These are phyloP conservation scores for Forbesichthys papilliferus DNA, from an alignment of 2,113 vertebrate genomes.

Conservation along the genomic window DNA sequence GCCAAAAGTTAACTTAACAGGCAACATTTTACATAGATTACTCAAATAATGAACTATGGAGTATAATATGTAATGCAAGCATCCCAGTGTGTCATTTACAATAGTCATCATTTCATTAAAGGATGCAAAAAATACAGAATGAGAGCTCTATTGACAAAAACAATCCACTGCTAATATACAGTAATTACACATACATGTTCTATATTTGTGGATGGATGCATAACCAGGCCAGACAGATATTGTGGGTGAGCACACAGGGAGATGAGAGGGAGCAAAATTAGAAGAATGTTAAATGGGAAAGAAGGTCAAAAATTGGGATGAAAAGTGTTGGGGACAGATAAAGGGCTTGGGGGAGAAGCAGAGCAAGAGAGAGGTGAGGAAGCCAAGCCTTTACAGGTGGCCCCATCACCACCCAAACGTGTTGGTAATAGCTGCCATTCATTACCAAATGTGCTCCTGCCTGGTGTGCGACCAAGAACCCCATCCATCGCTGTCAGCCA, in stretches of 20 bases:
- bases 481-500: conserved; percentile 95
- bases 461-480: conserved; percentile 80
- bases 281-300: conserved; percentile 55
- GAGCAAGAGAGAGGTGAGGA: conserved; percentile 61
- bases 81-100: background rate
- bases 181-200: too few relatives aligned
- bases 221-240: background rate
- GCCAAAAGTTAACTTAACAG: background rate
- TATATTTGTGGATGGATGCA: too few relatives aligned
- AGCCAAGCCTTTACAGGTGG: conserved; percentile 86
- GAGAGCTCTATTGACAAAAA: too few relatives aligned
- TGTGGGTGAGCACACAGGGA: conserved; percentile 24
- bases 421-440: conserved; percentile 95
- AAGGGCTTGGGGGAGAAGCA: conserved; percentile 42
- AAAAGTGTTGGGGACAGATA: conserved; percentile 61
- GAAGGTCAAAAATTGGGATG: conserved; percentile 57
- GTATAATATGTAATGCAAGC: conserved; percentile 6
- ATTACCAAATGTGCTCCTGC: conserved; percentile 86
- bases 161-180: too few relatives aligned
- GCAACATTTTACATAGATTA: background rate
- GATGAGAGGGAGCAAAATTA: conserved; percentile 48
- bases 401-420: conserved; percentile 85
- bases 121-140: too few relatives aligned
- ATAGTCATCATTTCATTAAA: too few relatives aligned
- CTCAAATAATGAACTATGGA: background rate